These are phyloP conservation scores for Ceratina japonica DNA, from an alignment of 1,140 invertebrate species.

Conservation along the genomic window DNA sequence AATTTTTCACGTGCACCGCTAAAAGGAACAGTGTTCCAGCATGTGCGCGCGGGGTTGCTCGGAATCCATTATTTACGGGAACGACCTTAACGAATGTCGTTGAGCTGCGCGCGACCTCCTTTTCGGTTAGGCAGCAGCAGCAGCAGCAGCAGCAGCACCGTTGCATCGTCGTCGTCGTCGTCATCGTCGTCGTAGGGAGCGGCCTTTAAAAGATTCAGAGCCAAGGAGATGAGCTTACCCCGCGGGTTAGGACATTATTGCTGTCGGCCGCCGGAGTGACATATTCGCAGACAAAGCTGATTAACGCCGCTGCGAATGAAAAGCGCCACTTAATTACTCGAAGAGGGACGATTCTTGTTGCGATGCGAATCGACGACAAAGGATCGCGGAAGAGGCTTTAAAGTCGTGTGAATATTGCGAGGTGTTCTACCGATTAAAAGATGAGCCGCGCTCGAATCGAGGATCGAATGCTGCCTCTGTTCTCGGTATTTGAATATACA, in stretches of 20 bases:
- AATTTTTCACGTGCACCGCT: conserved; percentile 18
- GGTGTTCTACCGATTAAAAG: neutral
- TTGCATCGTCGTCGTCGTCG: too few species aligned
- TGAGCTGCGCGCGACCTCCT: conserved; percentile 45
- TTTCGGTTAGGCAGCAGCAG: conserved; percentile 30
- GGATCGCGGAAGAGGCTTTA: too few species aligned
- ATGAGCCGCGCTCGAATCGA: neutral
- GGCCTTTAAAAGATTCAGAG: conserved; percentile 56
- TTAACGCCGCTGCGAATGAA: conserved; percentile 53
- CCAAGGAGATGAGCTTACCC: conserved; percentile 45
- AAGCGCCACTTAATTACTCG: conserved; percentile 37
- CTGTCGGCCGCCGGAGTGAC: conserved; percentile 14
- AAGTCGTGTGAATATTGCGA: neutral
- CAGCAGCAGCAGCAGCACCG: too few species aligned
- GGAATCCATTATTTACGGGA: conserved; percentile 53
- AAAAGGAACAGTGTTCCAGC: neutral
- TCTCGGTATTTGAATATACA: too few species aligned
- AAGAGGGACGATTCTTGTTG: conserved; percentile 1
- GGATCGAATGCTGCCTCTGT: conserved; percentile 56
- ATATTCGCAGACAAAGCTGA: conserved; percentile 47
- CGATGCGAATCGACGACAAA: neutral
- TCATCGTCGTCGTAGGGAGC: conserved; percentile 11
- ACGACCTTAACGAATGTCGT: conserved; percentile 56
- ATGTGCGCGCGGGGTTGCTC: neutral
- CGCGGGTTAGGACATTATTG: conserved; percentile 43